These are phyloP conservation scores for Notocelia uddmanniana DNA, from an alignment of 2,888 invertebrate genomes.

Conservation along the genomic window DNA sequence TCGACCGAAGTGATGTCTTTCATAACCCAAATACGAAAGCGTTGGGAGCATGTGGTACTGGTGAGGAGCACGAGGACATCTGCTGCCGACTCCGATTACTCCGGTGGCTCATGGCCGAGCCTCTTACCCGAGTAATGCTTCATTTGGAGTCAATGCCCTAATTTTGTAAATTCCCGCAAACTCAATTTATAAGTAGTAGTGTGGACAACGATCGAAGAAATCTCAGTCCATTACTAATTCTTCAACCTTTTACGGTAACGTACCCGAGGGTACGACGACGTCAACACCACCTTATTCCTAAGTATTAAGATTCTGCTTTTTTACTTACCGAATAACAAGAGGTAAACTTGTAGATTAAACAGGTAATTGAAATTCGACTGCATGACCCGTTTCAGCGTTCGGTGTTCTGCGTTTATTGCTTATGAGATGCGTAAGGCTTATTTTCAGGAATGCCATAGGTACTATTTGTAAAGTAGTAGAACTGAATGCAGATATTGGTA, in stretches of 20 bases:
- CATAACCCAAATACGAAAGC: constrained; percentile 64
- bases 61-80: neutral
- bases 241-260: too few species aligned
- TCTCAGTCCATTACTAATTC: too few species aligned
- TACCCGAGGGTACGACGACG: too few species aligned
- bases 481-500: too few species aligned
- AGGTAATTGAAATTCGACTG: neutral
- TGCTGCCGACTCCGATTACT: neutral
- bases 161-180: neutral
- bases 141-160: neutral
- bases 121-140: neutral
- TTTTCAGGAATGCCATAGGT: too few species aligned
- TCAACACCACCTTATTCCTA: too few species aligned
- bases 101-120: neutral
- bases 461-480: too few species aligned
- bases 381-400: neutral
- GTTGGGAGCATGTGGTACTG: constrained; percentile 46
- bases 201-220: neutral
- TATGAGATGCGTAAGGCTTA: too few species aligned
- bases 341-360: neutral
- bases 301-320: neutral
- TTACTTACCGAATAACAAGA: neutral
- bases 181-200: neutral
- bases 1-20: constrained; percentile 76
- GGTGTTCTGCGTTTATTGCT: too few species aligned